Base-by-base conservation (phyloP, 2,888 invertebrate genomes). In the Drosophila pseudotakahashii region DNA sequence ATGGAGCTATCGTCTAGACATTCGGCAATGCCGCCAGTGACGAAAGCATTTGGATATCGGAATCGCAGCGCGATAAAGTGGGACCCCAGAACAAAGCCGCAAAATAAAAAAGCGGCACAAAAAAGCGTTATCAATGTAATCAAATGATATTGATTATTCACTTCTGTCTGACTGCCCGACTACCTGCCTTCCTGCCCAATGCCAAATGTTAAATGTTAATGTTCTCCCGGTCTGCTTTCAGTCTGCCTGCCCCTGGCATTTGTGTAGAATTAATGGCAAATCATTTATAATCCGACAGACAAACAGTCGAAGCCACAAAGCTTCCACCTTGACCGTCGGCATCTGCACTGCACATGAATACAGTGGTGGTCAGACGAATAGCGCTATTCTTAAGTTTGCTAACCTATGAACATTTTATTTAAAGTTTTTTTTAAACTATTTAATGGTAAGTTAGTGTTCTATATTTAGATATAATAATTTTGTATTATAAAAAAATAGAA, bases 221-320 rank as follows among this genome's bases (percentile, higher is more conserved):
- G 54, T 64, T 64, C 53, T 53, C 39, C 67, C 32, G 32, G 66
- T 53, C 64, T 53, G 51, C 44, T 19, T 34, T 45, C 54, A 39
- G 64, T 53, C 64, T 66, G 67, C 44, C 64, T 36, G 41, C 42
- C 58, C 57, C 71, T 81, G 53, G 73, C 71, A 64, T 73, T 71
- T 63, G 73, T 47, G 16, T 42, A 41, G 72, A 71, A 71, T 71
- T 71, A 71, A 71, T 71, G 81, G 47, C 70, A 73, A 64, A 81
- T 81, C 66, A 81, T 84, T 83, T 78, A 78, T 87, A 81, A 81
- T 69, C 81, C 77, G 69, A 78, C 82, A 77, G 79, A 69, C 74
- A 74, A 71, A 71, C 69, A 83, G 59, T 64, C 69, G 87, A 83
- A 78, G 81, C 87, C 84, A 73, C 72, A 86, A 76, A 80, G 81